Conservation (phyloP, 2,113 vertebrate species). For the Thinocorus orbignyianus region DNA sequence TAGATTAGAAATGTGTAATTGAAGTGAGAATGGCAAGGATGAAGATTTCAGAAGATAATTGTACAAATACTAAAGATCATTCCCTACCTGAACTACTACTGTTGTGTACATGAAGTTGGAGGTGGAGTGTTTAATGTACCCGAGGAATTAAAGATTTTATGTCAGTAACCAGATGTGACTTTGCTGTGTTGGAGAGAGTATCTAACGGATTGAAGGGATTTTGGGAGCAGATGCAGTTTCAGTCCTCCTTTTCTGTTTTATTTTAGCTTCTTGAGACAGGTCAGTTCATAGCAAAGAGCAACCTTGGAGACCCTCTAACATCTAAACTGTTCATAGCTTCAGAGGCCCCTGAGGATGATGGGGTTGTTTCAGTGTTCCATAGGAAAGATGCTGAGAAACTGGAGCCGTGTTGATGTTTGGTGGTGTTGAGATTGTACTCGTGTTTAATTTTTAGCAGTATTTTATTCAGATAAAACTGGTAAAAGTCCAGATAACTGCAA, state of each 20-base stretch:
- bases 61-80: neutral
- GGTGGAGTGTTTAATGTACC: neutral
- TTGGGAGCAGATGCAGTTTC: neutral
- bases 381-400: neutral
- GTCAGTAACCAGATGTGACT: neutral
- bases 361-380: neutral
- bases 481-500: neutral
- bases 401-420: neutral
- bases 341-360: neutral
- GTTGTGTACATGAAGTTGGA: neutral
- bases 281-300: neutral
- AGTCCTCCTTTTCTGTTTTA: neutral
- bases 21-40: neutral
- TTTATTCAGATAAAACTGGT: neutral
- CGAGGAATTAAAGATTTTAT: neutral
- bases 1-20: conserved; percentile 29
- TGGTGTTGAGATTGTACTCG: neutral
- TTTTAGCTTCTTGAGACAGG: neutral
- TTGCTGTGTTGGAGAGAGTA: neutral
- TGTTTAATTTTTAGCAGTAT: neutral
- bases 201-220: neutral
- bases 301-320: neutral
- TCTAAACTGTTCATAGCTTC: no score
- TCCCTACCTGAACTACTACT: neutral
- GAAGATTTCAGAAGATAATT: conserved; percentile 9